Base-by-base conservation (phyloP, 1,140 invertebrate genomes). In the Drosophila bipectinata region DNA sequence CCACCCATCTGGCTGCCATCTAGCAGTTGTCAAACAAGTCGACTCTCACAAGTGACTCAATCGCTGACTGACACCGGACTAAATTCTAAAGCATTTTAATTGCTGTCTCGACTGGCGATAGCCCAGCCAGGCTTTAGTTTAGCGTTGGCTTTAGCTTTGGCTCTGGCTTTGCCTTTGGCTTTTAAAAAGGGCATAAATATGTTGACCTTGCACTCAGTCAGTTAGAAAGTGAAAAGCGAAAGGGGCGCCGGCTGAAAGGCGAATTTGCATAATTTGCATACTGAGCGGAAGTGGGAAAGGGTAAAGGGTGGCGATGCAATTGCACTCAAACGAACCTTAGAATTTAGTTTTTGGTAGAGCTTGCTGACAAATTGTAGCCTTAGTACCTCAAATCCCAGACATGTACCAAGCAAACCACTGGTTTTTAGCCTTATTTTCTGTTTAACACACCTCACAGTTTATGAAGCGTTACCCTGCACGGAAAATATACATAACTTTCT, bases 201-300 rank as follows among this genome's bases (percentile, higher is more conserved):
- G 82, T 79, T 88, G 83, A 87, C 82, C 83, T 87, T 87, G 82
- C 75, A 87, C 58, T 66, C 63, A 76, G 72, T 76, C 67, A 73
- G 67, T 49, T 69, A 69, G 62, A 85, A 85, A 85, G 82, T 76
- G 75, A 87, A 87, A 85, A 69, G 60, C 48, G 24, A 87, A 85
- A 71, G 60, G 62, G 41, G 18, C 14, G 37, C 15, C 64, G 48
- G 54, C 49, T 74, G 39, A 56, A 59, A 49, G 51, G 64, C 49
- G 59, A 78, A 87, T 87, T 87, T 87, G 83, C 82, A 87, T 87
- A 87, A 87, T 82, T 78, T 72, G 78, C 71, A 75, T 71, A 62
- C 78, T 82, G 60, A 49, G 21, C 12, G 34, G 34, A 10, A 12
- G 34, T 12, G 34, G 34, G 12, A 37, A 37, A 37, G 34, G 34